Conservation (phyloP, 2,888 invertebrate species). For the Oscheius onirici region DNA sequence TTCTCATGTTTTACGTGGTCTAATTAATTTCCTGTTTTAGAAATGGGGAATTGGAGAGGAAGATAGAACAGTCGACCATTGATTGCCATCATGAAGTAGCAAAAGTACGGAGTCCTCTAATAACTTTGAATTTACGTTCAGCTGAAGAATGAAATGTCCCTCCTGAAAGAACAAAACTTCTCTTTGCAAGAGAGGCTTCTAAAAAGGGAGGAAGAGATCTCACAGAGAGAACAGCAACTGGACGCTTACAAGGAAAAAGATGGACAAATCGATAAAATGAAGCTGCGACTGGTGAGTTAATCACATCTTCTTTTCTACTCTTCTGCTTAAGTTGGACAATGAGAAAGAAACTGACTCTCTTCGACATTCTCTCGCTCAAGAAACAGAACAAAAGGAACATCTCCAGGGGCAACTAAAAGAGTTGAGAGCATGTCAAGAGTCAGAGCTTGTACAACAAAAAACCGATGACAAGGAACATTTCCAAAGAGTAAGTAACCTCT, state of each 20-base stretch:
- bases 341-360: background rate
- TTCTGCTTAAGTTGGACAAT: too few species aligned
- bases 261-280: slow-evolving; percentile 37
- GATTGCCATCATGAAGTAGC: too few species aligned
- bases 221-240: background rate
- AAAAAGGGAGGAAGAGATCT: too few species aligned
- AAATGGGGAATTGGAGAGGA: too few species aligned
- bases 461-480: background rate
- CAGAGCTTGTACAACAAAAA: background rate
- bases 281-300: slow-evolving; percentile 29
- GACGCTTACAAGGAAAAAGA: slow-evolving; percentile 31
- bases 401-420: background rate
- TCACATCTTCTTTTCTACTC: too few species aligned
- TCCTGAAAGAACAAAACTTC: too few species aligned
- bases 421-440: background rate
- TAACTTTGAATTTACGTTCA: too few species aligned
- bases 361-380: background rate
- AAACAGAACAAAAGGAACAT: background rate
- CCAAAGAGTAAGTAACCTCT: background rate
- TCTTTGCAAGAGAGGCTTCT: too few species aligned
- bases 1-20: background rate
- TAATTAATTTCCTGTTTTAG: too few species aligned
- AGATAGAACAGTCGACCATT: too few species aligned
- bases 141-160: too few species aligned
- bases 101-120: too few species aligned